These are phyloP conservation scores for Hyperoodon ampullatus DNA, from an alignment of 2,113 vertebrate species.

Conservation along the genomic window DNA sequence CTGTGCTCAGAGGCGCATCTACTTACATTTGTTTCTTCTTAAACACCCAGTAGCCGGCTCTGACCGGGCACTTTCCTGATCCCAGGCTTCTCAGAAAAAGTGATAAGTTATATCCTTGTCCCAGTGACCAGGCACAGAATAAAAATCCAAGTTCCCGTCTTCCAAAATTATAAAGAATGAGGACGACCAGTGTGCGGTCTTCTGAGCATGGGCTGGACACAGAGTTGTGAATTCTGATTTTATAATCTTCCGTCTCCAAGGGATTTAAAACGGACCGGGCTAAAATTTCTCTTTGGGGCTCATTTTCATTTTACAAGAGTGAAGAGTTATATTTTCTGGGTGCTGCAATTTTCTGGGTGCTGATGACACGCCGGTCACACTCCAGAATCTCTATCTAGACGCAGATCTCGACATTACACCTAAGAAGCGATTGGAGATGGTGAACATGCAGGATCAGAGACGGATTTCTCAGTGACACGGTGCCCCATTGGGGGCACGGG, in stretches of 20 bases:
- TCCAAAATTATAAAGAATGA: not conserved
- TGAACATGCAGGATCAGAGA: no score
- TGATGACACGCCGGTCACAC: fast-evolving
- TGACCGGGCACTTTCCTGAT: no score
- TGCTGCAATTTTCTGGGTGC: fast-evolving
- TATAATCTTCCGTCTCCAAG: not conserved
- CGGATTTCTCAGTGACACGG: not conserved
- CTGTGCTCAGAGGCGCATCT: fast-evolving
- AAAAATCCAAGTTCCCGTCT: not conserved
- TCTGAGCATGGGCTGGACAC: not conserved
- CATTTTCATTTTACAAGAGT: not conserved
- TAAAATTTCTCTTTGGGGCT: no score
- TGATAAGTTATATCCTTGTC: not conserved
- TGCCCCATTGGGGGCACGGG: fast-evolving
- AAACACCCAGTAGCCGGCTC: not conserved
- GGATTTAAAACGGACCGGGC: not conserved
- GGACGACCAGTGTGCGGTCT: no score
- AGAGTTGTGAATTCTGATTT: not conserved
- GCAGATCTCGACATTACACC: fast-evolving
- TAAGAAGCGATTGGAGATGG: fast-evolving
- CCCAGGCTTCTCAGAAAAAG: not conserved
- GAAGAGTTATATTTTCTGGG: no score
- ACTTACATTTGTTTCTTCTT: no score
- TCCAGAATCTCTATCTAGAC: fast-evolving
- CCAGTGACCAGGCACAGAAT: no score